These are phyloP conservation scores for Lipophrys pholis DNA, from an alignment of 2,113 vertebrate species.

Conservation along the genomic window DNA sequence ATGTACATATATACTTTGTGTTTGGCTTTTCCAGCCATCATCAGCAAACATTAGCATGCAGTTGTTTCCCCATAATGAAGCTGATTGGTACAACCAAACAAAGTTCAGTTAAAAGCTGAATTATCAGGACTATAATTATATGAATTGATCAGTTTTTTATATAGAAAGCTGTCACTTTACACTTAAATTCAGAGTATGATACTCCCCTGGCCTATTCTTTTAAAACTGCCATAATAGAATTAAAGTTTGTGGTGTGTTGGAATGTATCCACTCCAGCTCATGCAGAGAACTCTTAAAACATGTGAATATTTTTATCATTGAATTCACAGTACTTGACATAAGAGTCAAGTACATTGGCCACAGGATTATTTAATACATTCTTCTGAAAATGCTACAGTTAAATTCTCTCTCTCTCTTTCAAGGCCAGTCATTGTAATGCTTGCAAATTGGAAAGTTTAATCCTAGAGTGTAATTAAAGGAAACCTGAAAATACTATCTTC, in stretches of 20 bases:
- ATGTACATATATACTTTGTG: too few relatives aligned
- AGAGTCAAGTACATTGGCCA: neutral
- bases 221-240: neutral
- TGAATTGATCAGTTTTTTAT: slow-evolving; percentile 1
- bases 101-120: slow-evolving; percentile 4
- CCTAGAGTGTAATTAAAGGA: too few relatives aligned
- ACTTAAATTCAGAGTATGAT: neutral
- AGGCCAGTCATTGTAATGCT: too few relatives aligned
- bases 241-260: neutral
- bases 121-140: neutral
- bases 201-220: neutral
- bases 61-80: too few relatives aligned
- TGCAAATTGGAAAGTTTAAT: too few relatives aligned
- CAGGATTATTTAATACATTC: neutral
- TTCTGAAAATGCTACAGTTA: neutral
- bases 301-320: neutral
- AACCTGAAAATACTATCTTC: too few relatives aligned
- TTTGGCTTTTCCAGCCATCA: too few relatives aligned
- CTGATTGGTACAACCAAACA: neutral
- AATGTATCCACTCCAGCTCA: neutral
- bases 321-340: neutral
- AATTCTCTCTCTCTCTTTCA: too few relatives aligned
- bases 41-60: too few relatives aligned
- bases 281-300: neutral
- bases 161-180: neutral